Conservation (phyloP, 2,888 invertebrate genomes). For the Cephus rjabovi region DNA sequence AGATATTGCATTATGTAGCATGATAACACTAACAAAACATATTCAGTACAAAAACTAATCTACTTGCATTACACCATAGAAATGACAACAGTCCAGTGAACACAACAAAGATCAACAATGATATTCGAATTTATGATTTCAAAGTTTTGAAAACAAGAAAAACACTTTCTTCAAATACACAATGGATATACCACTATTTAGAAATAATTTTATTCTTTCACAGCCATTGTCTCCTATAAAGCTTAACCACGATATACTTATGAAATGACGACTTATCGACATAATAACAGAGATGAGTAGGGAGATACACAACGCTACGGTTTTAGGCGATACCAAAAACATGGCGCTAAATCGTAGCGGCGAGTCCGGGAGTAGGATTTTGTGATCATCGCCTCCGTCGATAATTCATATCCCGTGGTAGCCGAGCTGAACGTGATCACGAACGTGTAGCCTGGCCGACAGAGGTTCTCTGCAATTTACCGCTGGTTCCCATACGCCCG, state of each 20-base stretch:
- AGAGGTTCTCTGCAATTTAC: too few species aligned
- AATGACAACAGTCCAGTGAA: not conserved
- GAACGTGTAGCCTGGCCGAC: too few species aligned
- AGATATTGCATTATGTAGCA: constrained; percentile 23
- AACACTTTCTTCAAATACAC: not conserved
- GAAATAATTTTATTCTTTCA: not conserved
- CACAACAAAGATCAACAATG: not conserved
- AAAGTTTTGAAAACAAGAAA: not conserved
- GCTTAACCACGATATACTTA: not conserved
- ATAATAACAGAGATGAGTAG: too few species aligned
- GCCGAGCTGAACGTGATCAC: too few species aligned
- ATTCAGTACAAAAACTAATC: not conserved
- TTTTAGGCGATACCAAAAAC: too few species aligned
- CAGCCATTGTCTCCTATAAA: not conserved
- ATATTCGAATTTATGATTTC: not conserved
- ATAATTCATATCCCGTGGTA: too few species aligned
- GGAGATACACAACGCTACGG: too few species aligned
- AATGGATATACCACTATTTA: not conserved
- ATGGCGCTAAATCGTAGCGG: too few species aligned
- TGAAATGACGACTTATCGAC: not conserved
- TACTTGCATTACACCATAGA: not conserved
- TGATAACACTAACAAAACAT: constrained; percentile 10
- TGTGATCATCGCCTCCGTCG: too few species aligned
- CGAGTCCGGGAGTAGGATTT: too few species aligned
- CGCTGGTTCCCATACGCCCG: too few species aligned